Evolutionary conservation across 2,113 vertebrate species (phyloP).

Genomic region (Heterotilapia buettikoferi): DNA sequence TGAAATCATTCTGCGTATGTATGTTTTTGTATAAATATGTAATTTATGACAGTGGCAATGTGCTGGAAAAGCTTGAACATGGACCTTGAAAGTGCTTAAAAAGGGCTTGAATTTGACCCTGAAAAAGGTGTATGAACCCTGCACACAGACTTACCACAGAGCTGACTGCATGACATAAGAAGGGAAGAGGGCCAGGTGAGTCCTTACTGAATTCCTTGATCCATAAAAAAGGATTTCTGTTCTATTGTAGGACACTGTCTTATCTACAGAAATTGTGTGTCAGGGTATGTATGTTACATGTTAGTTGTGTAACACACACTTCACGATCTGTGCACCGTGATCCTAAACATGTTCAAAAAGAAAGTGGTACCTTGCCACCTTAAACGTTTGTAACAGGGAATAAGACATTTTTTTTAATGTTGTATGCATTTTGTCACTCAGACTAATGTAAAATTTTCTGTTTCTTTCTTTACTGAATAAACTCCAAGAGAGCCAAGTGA

Average conservation of each 20-base stretch:
- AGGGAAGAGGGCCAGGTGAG: neutral
- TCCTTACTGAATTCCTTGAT: neutral
- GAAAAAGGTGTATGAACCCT: neutral
- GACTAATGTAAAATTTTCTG: neutral
- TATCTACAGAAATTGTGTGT: neutral
- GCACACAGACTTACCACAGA: too few species aligned
- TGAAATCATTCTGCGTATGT: accelerated
- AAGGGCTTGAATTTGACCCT: neutral
- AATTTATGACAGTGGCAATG: neutral
- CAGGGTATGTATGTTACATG: neutral
- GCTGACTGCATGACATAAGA: too few species aligned
- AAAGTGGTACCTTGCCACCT: neutral
- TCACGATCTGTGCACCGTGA: neutral
- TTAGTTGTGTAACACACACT: neutral
- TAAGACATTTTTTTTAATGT: neutral
- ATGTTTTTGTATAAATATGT: neutral
- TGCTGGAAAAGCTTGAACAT: neutral
- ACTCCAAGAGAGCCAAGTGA: neutral
- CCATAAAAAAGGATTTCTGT: neutral
- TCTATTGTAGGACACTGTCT: neutral
- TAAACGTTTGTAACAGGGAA: neutral
- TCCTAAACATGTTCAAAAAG: neutral
- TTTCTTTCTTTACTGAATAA: neutral
- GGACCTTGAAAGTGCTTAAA: neutral
- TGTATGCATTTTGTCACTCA: neutral